Conservation (phyloP, 2,888 invertebrate species). For the Sinelater perroti region DNA sequence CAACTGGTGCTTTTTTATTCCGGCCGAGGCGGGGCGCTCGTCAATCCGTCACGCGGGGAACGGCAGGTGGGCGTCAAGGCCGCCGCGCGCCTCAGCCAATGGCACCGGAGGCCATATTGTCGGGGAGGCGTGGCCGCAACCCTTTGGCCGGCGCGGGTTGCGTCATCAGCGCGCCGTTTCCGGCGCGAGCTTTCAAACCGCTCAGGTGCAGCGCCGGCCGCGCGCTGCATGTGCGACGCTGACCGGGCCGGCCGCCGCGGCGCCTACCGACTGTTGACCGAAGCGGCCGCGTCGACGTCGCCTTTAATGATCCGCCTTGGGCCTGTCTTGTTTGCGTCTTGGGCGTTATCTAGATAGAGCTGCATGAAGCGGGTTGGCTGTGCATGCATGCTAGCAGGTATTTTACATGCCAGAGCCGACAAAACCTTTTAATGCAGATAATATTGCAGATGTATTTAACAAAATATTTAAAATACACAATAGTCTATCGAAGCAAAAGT, state of each 20-base stretch:
- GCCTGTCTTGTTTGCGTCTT: background rate
- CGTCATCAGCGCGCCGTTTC: conserved; percentile 46
- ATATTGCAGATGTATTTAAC: too few relatives aligned
- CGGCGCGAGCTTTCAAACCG: conserved; percentile 37
- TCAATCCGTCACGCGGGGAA: conserved; percentile 56
- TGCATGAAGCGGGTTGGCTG: too few relatives aligned
- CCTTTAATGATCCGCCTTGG: too few relatives aligned
- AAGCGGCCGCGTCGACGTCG: too few relatives aligned
- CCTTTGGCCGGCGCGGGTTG: conserved; percentile 52
- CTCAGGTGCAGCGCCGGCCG: conserved; percentile 21
- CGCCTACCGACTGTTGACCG: too few relatives aligned
- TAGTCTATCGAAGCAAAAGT: too few relatives aligned
- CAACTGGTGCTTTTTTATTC: conserved; percentile 53
- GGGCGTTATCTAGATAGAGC: background rate
- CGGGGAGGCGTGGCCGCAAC: conserved; percentile 66
- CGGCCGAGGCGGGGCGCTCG: conserved; percentile 50
- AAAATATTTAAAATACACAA: too few relatives aligned
- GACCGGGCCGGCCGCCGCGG: too few relatives aligned
- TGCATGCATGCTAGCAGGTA: too few relatives aligned
- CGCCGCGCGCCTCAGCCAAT: conserved; percentile 65
- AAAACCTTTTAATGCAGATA: too few relatives aligned
- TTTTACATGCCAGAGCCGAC: too few relatives aligned
- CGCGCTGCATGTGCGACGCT: background rate
- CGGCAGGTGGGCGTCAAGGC: conserved; percentile 60
- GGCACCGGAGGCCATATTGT: conserved; percentile 72